phyloP scores from a whole-genome alignment of 2,113 vertebrate genomes.

The Equus quagga region DNA sequence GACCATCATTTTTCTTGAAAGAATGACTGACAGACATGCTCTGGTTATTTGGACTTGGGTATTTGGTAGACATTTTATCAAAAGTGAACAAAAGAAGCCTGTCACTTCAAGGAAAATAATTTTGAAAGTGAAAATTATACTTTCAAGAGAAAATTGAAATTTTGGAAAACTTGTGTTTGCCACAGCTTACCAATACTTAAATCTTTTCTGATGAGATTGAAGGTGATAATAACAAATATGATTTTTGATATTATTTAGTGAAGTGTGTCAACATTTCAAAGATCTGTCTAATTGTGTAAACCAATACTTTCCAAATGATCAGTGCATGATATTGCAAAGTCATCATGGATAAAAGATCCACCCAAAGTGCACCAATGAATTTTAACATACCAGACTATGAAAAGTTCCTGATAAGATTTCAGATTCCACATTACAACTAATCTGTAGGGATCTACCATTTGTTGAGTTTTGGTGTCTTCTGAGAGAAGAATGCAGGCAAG shows the following conservation, averaged over 20 bases:
- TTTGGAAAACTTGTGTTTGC: background rate
- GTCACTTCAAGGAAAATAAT: too few species aligned
- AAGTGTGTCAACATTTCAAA: background rate
- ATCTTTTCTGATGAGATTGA: background rate
- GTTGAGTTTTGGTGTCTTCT: background rate
- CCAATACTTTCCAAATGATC: background rate
- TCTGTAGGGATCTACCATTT: background rate
- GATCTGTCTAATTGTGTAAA: background rate
- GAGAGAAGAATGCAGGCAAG: background rate
- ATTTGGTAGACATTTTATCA: too few species aligned
- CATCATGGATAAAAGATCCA: too few species aligned
- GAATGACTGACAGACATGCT: background rate
- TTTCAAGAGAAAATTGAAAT: background rate
- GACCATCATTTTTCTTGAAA: background rate
- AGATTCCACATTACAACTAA: background rate
- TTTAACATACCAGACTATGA: background rate
- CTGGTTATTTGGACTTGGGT: too few species aligned
- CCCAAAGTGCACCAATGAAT: background rate
- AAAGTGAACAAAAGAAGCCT: too few species aligned
- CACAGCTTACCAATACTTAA: background rate
- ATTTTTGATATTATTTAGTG: background rate
- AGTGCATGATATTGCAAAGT: background rate
- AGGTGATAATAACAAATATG: background rate
- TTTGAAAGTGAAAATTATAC: too few species aligned
- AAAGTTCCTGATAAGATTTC: background rate